Evolutionary conservation across 2,888 invertebrate species (phyloP).

Genomic region (Sisyra nigra): DNA sequence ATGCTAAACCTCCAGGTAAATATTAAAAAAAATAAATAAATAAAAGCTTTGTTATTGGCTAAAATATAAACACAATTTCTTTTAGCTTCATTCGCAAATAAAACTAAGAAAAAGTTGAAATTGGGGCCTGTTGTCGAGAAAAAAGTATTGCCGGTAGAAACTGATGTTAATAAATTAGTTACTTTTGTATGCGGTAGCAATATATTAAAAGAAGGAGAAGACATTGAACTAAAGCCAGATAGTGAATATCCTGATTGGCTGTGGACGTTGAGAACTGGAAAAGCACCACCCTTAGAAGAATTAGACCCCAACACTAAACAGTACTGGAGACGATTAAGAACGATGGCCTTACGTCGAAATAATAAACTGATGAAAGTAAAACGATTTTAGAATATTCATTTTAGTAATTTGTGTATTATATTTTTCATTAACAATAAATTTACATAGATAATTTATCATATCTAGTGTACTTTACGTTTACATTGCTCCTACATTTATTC

Average conservation of each 20-base stretch:
- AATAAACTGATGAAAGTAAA: slow-evolving; percentile 42
- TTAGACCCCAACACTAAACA: slow-evolving; percentile 60
- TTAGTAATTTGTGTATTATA: slow-evolving; percentile 1
- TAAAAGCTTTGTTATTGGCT: too few relatives aligned
- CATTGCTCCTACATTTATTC: too few relatives aligned
- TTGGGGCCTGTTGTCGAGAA: slow-evolving; percentile 48
- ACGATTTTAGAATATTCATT: slow-evolving; percentile 33
- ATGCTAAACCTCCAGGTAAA: not conserved
- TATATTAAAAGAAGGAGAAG: slow-evolving; percentile 61
- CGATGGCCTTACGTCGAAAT: slow-evolving; percentile 43
- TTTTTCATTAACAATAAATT: not conserved
- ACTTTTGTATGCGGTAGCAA: slow-evolving; percentile 76
- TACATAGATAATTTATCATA: not conserved
- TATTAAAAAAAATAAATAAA: not conserved
- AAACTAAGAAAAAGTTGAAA: slow-evolving; percentile 37
- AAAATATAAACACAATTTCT: not conserved
- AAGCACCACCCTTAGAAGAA: slow-evolving; percentile 47
- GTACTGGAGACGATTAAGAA: slow-evolving; percentile 67
- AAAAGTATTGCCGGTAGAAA: slow-evolving; percentile 65
- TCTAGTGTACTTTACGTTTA: too few relatives aligned
- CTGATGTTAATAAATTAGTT: slow-evolving; percentile 59
- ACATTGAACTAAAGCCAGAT: slow-evolving; percentile 58
- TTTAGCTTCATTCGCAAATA: not conserved
- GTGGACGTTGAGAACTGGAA: slow-evolving; percentile 56
- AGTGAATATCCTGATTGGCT: slow-evolving; percentile 87